Evolutionary conservation across 37 sponge, comb jelly and placozoan species (phyloP), one percentile per base, ranked within the genome.

Genomic region (Haliclona indistincta): DNA sequence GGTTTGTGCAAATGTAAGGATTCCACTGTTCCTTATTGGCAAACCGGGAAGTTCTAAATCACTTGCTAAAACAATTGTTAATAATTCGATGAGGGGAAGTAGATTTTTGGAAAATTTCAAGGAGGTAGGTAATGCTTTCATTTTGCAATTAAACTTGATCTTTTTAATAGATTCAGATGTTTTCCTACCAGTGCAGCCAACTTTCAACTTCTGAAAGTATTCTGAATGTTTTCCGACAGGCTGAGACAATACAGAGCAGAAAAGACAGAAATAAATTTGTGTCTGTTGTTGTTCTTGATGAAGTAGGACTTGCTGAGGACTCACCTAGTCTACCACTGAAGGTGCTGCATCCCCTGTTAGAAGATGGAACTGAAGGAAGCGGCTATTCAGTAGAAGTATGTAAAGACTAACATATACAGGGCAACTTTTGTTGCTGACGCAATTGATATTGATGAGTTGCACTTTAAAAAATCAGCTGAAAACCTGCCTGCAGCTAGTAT

Each of bases 231-330:
- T 86, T 86, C 68, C 44, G 65, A 1, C 38, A 51, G 34, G 82
- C 80, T 3, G 37, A 75, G 60, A 73, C 26, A 22, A 38, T 81
- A 29, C 88, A 86, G 39, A 72, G 4, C 10, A 47, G 75, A 64
- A 52, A 42, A 19, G 68, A 81, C 30, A 40, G 22, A 15, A 63
- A 22, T 20, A 63, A 73, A 52, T 67, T 79, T 43, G 81, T 89
- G 58, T 77, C 87, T 52, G 73, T 78, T 28, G 91, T 90, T 19
- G 91, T 90, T 10, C 79, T 90, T 7, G 93, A 93, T 68, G 93
- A 93, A 65, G 88, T 93, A 11, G 93, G 93, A 20, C 53, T 93
- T 53, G 93, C 93, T 20, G 93, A 93, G 63, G 93, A 93, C 44
- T 93, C 93, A 23, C 85, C 88, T 19, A 74, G 66, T 38, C 62